Evolutionary conservation across 2,888 invertebrate genomes (phyloP).

Genomic region (Zygaena filipendulae): DNA sequence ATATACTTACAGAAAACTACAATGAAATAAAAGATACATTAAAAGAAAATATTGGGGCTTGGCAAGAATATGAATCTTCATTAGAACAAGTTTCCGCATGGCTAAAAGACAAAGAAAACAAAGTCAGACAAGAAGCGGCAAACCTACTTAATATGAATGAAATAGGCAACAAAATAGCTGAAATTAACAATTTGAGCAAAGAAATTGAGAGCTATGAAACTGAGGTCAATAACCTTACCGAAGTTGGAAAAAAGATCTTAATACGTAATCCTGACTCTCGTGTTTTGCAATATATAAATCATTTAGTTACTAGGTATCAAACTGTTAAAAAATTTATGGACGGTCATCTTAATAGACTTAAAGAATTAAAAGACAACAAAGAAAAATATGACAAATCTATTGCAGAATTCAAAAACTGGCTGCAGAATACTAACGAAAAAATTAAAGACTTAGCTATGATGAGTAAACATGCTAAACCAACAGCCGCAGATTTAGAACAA

Average conservation of each 20-base stretch:
- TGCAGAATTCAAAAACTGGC: conserved; percentile 80
- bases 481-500: conserved; percentile 79
- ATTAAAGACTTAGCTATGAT: conserved; percentile 78
- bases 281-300: conserved; percentile 82
- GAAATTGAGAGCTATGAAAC: conserved; percentile 73
- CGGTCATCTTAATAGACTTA: conserved; percentile 76
- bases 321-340: conserved; percentile 77
- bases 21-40: conserved; percentile 74
- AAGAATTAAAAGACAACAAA: conserved; percentile 77
- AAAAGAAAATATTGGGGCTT: conserved; percentile 77
- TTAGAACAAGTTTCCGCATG: conserved; percentile 80
- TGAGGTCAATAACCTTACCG: conserved; percentile 74
- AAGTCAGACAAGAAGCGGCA: conserved; percentile 77
- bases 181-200: conserved; percentile 71
- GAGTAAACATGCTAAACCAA: conserved; percentile 80
- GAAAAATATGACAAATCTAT: conserved; percentile 74
- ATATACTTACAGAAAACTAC: conserved; percentile 75
- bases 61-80: conserved; percentile 83
- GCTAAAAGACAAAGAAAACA: conserved; percentile 83
- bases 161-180: conserved; percentile 75
- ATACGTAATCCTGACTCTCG: conserved; percentile 85
- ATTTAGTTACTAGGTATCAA: conserved; percentile 81
- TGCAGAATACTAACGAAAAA: conserved; percentile 78
- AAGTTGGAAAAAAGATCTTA: conserved; percentile 77
- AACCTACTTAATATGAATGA: conserved; percentile 75